These are phyloP conservation scores for Vulpes lagopus DNA, from an alignment of 2,113 vertebrate genomes.

Conservation along the genomic window DNA sequence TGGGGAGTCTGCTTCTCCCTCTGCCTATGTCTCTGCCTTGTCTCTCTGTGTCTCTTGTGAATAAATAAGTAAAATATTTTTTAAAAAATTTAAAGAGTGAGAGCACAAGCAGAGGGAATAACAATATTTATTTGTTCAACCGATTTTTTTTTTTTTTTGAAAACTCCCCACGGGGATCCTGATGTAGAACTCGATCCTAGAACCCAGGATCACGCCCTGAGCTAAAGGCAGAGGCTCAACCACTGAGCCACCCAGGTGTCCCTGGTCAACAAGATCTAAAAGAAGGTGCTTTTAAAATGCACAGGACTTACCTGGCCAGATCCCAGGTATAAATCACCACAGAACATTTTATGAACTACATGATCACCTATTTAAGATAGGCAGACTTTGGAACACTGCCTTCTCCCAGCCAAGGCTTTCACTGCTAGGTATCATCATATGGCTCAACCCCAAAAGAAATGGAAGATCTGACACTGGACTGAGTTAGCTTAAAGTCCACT, in stretches of 20 bases:
- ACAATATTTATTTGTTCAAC: no score
- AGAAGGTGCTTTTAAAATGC: constrained; percentile 60
- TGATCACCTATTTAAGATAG: constrained; percentile 16
- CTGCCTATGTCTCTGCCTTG: no score
- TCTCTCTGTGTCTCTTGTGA: no score
- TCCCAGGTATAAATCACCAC: constrained; percentile 65
- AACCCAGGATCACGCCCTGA: no score
- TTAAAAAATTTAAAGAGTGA: background rate
- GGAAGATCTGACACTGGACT: constrained; percentile 62
- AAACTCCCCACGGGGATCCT: no score
- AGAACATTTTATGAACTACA: constrained; percentile 62
- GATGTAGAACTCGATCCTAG: no score
- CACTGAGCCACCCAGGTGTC: no score
- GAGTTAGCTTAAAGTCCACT: constrained; percentile 51
- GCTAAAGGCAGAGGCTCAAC: no score
- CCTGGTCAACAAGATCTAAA: background rate
- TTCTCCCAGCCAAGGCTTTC: constrained; percentile 58
- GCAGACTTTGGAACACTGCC: background rate
- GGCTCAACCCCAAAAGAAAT: constrained; percentile 74
- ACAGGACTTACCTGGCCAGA: constrained; percentile 48
- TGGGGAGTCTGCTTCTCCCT: no score
- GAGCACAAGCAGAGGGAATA: background rate
- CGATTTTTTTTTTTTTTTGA: no score
- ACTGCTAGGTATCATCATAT: constrained; percentile 69
- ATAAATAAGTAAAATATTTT: no score